These are phyloP conservation scores for Mormyrops boulengeri DNA, from an alignment of 2,797 vertebrate genomes.

Conservation along the genomic window DNA sequence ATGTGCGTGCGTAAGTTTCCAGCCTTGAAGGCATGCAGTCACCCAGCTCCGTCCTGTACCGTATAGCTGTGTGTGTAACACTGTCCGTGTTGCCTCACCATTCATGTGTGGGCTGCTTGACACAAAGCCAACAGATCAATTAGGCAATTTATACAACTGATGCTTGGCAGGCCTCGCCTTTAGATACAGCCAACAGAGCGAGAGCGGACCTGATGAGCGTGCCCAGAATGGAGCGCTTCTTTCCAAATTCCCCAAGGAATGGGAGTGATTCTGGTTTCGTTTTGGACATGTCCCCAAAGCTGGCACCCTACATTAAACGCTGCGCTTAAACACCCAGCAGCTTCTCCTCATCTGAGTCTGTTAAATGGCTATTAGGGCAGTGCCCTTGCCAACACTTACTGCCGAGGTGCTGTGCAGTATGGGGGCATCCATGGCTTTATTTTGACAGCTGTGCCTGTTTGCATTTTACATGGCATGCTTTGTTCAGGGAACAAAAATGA, in stretches of 20 bases:
- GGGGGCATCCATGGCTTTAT: constrained; percentile 53
- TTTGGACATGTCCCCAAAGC: constrained; percentile 57
- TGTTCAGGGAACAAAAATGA: neutral
- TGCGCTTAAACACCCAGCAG: constrained; percentile 60
- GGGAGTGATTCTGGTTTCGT: constrained; percentile 65
- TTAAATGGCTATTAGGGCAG: constrained; percentile 65
- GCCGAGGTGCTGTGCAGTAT: constrained; percentile 59
- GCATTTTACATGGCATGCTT: neutral
- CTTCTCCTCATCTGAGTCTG: constrained; percentile 64
- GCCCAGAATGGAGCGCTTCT: constrained; percentile 59
- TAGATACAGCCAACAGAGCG: constrained; percentile 59
- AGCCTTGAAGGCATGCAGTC: neutral
- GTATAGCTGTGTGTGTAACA: neutral
- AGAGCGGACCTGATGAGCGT: constrained; percentile 62
- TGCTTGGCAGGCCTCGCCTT: constrained; percentile 53
- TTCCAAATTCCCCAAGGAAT: constrained; percentile 59
- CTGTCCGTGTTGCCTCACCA: neutral
- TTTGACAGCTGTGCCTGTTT: constrained; percentile 59
- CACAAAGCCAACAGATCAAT: constrained; percentile 69
- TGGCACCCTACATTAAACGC: constrained; percentile 58
- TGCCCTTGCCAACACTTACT: constrained; percentile 55
- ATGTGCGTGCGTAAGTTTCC: no score
- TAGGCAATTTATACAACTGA: constrained; percentile 63
- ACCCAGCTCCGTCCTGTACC: neutral
- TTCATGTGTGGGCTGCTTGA: constrained; percentile 38